phyloP scores from a whole-genome alignment of 2,113 vertebrate genomes.

The pig (Sus scrofa) region T2T-Sscrofa CM000822.6:24838501-24839000 shows the following conservation, averaged over 20 bases:
- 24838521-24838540: slow-evolving; percentile 10
- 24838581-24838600: neutral
- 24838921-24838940: slow-evolving; percentile 42
- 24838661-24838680: neutral
- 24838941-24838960: slow-evolving; percentile 2
- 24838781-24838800: slow-evolving; percentile 54
- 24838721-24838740: neutral
- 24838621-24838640: slow-evolving; percentile 2
- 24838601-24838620: neutral
- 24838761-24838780: slow-evolving; percentile 56
- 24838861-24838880: slow-evolving; percentile 59
- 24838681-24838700: slow-evolving; percentile 15
- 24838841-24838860: slow-evolving; percentile 48
- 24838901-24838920: slow-evolving; percentile 68
- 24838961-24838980: neutral
- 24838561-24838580: neutral
- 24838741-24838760: slow-evolving; percentile 36
- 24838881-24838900: slow-evolving; percentile 56
- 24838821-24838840: slow-evolving; percentile 55
- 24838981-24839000: neutral
- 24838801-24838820: slow-evolving; percentile 71
- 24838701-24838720: neutral
- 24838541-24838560: neutral
- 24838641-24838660: slow-evolving; percentile 3
- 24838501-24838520: neutral